phyloP scores from a whole-genome alignment of 2,113 vertebrate species.

The Leptobrachium ailaonicum region DNA sequence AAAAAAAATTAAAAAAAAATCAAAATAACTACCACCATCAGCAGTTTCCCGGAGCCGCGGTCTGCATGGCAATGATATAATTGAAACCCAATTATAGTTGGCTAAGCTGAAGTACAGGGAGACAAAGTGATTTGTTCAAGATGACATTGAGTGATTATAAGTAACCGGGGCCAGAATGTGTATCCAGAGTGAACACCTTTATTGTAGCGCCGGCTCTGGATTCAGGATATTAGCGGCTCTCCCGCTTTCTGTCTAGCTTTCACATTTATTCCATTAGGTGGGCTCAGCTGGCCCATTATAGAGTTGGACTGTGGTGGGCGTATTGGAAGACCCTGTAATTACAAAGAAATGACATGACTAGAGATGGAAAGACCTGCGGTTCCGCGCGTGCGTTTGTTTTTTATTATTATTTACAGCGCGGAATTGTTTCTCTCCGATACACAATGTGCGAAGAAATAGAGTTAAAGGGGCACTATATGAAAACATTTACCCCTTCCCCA shows the following conservation, averaged over 20 bases:
- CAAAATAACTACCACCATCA: not conserved
- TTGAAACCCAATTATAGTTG: conserved; percentile 50
- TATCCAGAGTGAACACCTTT: conserved; percentile 47
- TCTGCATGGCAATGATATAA: conserved; percentile 49
- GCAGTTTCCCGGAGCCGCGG: conserved; percentile 43
- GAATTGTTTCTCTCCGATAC: no score
- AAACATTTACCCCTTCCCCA: no score
- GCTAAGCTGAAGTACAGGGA: conserved; percentile 48
- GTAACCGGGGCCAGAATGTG: conserved; percentile 44
- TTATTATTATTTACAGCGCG: no score
- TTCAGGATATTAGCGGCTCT: not conserved
- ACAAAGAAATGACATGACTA: not conserved
- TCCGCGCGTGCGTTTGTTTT: no score
- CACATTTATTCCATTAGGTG: not conserved
- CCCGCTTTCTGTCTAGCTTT: conserved; percentile 12
- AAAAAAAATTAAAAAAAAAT: not conserved
- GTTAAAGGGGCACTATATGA: no score
- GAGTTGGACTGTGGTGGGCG: not conserved
- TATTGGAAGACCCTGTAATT: conserved; percentile 12
- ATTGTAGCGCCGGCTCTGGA: conserved; percentile 19
- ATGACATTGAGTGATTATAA: conserved; percentile 51
- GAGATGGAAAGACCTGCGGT: no score
- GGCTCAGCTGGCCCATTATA: conserved; percentile 6
- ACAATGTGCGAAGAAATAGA: no score
- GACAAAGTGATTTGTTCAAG: conserved; percentile 51